A percentile compares a stretch with the other conserved stretches of the same genome.
Conservation (phyloP, 2,888 invertebrate genomes). For the Aethes cnicana region DNA sequence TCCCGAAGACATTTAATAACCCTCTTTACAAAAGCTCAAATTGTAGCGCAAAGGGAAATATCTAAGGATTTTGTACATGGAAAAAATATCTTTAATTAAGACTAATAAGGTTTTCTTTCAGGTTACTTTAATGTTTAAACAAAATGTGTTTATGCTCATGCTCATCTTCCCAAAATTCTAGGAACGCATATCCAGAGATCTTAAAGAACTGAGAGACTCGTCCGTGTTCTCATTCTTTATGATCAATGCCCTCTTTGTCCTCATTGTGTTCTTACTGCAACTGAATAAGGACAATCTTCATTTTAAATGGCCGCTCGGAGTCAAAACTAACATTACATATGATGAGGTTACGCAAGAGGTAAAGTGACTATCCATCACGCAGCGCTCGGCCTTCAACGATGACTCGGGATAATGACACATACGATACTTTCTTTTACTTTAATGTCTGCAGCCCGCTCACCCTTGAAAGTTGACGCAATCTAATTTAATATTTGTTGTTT, state of each 20-base stretch:
- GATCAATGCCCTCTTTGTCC: constrained; percentile 98
- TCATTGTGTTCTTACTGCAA: constrained; percentile 99
- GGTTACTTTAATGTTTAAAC: constrained; percentile 30
- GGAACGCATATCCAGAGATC: constrained; percentile 94
- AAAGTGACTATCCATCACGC: constrained; percentile 81
- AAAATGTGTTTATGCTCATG: constrained; percentile 42
- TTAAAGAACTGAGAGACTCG: constrained; percentile 97
- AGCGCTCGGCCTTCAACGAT: constrained; percentile 76
- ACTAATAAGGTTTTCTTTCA: constrained; percentile 46
- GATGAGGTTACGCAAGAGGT: constrained; percentile 95
- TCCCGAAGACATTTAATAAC: too few relatives aligned
- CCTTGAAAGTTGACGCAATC: constrained; percentile 77
- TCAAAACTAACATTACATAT: constrained; percentile 95
- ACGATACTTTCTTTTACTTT: background rate
- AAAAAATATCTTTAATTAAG: constrained; percentile 18
- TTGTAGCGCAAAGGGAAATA: too few relatives aligned
- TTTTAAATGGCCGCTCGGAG: constrained; percentile 97
- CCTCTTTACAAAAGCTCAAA: too few relatives aligned
- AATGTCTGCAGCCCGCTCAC: constrained; percentile 67
- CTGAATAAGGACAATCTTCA: constrained; percentile 98
- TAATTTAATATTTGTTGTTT: constrained; percentile 63
- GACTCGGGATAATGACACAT: constrained; percentile 55
- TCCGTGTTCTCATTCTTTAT: constrained; percentile 98
- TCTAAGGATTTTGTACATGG: too few relatives aligned
- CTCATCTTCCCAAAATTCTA: constrained; percentile 83